Percentiles rank a stretch among this genome's conserved stretches.
These are phyloP conservation scores for Neolamprologus sp. DNA, from an alignment of 2,113 vertebrate species.

Conservation along the genomic window DNA sequence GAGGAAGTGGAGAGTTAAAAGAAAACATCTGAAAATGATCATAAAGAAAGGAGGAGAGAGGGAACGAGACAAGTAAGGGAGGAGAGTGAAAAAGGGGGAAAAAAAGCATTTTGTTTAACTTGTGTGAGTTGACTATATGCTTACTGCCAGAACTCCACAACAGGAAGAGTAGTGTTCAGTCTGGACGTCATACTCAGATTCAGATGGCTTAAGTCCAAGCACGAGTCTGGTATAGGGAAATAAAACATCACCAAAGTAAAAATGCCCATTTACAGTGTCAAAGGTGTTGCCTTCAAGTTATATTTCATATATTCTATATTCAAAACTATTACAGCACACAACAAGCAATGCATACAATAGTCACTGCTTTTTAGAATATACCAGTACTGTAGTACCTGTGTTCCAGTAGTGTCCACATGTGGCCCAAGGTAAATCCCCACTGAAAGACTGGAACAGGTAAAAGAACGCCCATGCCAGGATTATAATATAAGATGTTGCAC, in stretches of 20 bases:
- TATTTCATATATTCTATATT: not conserved
- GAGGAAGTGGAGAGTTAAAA: not conserved
- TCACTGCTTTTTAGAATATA: not conserved
- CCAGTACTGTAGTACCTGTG: constrained; percentile 31
- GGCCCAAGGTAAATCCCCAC: constrained; percentile 34
- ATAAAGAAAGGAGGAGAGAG: not conserved
- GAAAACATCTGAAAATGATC: not conserved
- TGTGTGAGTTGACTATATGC: not conserved
- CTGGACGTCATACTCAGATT: not conserved
- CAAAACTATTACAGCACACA: not conserved
- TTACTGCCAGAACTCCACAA: constrained; percentile 62
- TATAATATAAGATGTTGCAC: constrained; percentile 43
- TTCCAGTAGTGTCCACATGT: constrained; percentile 55
- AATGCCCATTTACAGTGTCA: not conserved
- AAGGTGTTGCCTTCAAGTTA: not conserved
- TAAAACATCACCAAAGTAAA: not conserved
- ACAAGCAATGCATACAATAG: not conserved
- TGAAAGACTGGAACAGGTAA: constrained; percentile 53
- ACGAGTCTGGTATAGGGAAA: constrained; percentile 14
- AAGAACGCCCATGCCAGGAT: constrained; percentile 52
- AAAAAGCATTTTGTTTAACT: not conserved
- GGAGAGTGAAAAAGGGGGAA: not conserved
- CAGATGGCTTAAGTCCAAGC: constrained; percentile 2
- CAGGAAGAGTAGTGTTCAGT: constrained; percentile 41
- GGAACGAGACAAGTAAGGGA: not conserved